phyloP scores from a whole-genome alignment of 1,140 invertebrate genomes.

The Drosophila subpulchrella region DNA sequence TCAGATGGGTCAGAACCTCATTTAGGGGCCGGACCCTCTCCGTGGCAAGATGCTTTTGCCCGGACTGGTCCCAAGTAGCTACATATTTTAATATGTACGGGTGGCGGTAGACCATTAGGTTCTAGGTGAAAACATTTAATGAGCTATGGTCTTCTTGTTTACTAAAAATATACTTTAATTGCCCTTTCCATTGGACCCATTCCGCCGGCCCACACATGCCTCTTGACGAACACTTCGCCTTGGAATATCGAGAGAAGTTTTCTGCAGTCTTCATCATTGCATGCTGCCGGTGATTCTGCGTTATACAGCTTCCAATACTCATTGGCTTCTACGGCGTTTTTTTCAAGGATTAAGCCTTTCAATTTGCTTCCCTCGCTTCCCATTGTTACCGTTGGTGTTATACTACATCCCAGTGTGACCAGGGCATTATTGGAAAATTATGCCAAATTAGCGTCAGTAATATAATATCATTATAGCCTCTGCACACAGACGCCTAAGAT shows the following conservation, averaged over 20 bases:
- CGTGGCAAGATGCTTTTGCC: conserved; percentile 90
- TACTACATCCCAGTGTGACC: no score
- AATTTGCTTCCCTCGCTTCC: conserved; percentile 91
- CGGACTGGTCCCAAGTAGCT: conserved; percentile 91
- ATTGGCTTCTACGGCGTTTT: conserved; percentile 90
- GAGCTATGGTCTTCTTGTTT: not conserved
- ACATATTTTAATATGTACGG: conserved; percentile 92
- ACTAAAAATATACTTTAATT: conserved; percentile 87
- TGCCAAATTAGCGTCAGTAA: no score
- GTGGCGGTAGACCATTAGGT: conserved; percentile 92
- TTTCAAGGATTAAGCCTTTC: conserved; percentile 89
- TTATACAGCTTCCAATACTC: conserved; percentile 92
- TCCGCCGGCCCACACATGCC: conserved; percentile 86
- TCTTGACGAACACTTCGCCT: conserved; percentile 87
- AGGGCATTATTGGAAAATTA: no score
- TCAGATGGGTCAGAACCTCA: conserved; percentile 87
- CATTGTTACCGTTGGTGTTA: conserved; percentile 84
- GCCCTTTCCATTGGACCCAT: conserved; percentile 89
- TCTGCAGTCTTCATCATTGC: conserved; percentile 86
- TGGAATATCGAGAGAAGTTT: conserved; percentile 90
- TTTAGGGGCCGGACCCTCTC: conserved; percentile 90
- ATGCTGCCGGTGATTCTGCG: conserved; percentile 87
- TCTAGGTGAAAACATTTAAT: conserved; percentile 86
- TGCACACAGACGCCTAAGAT: no score
- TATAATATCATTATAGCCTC: no score